Evolutionary conservation across 2,113 vertebrate genomes (phyloP), one percentile per base, ranked within the genome.

Genomic region (Sceloporus undulatus): DNA sequence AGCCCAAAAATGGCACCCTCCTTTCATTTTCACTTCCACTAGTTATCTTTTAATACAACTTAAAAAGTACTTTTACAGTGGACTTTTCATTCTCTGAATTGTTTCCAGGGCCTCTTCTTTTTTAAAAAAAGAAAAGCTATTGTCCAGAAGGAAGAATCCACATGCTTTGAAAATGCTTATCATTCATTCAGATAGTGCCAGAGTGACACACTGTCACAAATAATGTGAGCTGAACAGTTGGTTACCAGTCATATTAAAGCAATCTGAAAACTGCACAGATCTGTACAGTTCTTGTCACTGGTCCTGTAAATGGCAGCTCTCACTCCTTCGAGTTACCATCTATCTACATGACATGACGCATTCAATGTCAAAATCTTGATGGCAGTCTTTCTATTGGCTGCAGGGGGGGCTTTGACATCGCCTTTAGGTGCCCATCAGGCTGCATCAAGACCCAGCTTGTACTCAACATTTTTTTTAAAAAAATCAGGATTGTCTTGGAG

Each of bases 231-330:
- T 95, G 87, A 91, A 95, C 91, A 91, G 94, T 93, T 97, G 96
- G 98, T 97, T 98, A 97, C 97, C 97, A 97, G 98, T 98, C 98
- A 98, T 92, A 96, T 95, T 92, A 93, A 94, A 96, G 94, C 96
- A 95, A 96, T 92, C 94, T 94, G 94, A 88, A 91, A 93, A 94
- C 93, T 94, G 91, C 92, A 94, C 94, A 94, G 94, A 95, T 94
- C 94, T 88, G 84, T 87, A 92, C 95, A 94, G 95, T 88, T 90
- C 66, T 91, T 95, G 96, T 97, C 97, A 97, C 95, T 94, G 94
- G 94, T 95, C 95, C 97, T 97, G 97, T 96, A 98, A 97, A 97
- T 98, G 98, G 98, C 97, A 97, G 97, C 95, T 97, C 96, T 98
- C 96, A 97, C 95, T 98, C 95, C 86, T 92, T 90, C 84, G 92